These are phyloP conservation scores for Ceramica pisi DNA, from an alignment of 2,888 invertebrate species.

Conservation along the genomic window DNA sequence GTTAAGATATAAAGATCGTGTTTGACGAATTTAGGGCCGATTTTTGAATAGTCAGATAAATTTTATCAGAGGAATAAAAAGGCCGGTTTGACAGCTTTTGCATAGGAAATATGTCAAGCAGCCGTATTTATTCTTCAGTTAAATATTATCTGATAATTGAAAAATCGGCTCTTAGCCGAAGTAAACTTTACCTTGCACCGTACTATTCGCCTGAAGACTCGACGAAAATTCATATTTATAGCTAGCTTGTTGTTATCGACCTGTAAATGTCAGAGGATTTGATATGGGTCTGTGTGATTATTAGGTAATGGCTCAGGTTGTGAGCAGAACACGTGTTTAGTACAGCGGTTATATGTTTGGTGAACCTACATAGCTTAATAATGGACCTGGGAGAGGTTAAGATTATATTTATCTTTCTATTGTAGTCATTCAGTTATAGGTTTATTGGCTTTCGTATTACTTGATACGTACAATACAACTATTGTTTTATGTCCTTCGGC, in stretches of 20 bases:
- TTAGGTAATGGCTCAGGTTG: constrained; percentile 37
- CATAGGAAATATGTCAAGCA: too few species aligned
- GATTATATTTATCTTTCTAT: background rate
- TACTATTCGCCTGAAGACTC: constrained; percentile 14
- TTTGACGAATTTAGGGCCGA: background rate
- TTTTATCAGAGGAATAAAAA: too few species aligned
- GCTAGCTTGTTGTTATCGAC: constrained; percentile 49
- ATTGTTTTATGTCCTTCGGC: too few species aligned
- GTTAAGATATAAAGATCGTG: background rate
- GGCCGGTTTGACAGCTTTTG: too few species aligned
- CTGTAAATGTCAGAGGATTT: constrained; percentile 55
- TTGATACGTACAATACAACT: too few species aligned
- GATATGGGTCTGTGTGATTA: constrained; percentile 43
- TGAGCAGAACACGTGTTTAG: constrained; percentile 8
- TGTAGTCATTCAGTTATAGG: background rate
- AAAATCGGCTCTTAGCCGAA: too few species aligned
- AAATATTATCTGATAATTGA: too few species aligned
- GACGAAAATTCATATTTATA: constrained; percentile 50
- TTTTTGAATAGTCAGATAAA: too few species aligned
- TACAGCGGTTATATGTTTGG: constrained; percentile 1
- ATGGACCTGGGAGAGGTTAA: background rate
- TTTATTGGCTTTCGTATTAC: too few species aligned
- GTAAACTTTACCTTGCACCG: constrained; percentile 17
- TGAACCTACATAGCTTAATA: background rate
- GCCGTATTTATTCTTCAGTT: too few species aligned